phyloP scores from a whole-genome alignment of 2,888 invertebrate genomes.

The Cryptocephalus moraei region DNA sequence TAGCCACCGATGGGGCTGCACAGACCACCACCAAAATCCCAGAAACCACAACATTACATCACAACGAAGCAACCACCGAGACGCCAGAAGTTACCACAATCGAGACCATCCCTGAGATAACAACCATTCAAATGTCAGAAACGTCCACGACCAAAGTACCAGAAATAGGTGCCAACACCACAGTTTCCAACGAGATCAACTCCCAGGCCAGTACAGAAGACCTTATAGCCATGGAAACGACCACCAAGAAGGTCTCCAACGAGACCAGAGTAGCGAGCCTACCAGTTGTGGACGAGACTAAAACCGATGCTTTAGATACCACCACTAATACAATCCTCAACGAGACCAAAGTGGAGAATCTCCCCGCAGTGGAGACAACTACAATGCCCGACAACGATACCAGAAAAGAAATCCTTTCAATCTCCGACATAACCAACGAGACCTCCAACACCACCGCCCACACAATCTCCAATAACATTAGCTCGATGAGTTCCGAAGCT shows the following conservation, averaged over 20 bases:
- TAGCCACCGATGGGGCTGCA: not conserved
- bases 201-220: slow-evolving; percentile 29
- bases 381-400: no score
- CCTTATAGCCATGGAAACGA: slow-evolving; percentile 34
- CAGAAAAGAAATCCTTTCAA: no score
- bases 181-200: slow-evolving; percentile 17
- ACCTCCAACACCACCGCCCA: no score
- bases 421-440: no score
- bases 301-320: no score
- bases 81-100: slow-evolving; percentile 1
- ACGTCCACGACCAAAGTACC: not conserved
- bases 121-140: not conserved
- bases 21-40: not conserved
- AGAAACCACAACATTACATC: not conserved
- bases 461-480: no score
- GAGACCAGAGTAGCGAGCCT: not conserved
- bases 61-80: not conserved
- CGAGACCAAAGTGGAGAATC: no score
- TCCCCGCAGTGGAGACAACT: no score
- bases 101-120: slow-evolving; percentile 1
- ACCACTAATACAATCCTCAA: no score
- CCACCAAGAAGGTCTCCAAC: slow-evolving; percentile 19
- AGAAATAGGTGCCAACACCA: slow-evolving; percentile 3
- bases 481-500: slow-evolving; percentile 3
- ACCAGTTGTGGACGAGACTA: not conserved